phyloP scores from a whole-genome alignment of 2,113 vertebrate genomes.

The Hydropotes inermis region DNA sequence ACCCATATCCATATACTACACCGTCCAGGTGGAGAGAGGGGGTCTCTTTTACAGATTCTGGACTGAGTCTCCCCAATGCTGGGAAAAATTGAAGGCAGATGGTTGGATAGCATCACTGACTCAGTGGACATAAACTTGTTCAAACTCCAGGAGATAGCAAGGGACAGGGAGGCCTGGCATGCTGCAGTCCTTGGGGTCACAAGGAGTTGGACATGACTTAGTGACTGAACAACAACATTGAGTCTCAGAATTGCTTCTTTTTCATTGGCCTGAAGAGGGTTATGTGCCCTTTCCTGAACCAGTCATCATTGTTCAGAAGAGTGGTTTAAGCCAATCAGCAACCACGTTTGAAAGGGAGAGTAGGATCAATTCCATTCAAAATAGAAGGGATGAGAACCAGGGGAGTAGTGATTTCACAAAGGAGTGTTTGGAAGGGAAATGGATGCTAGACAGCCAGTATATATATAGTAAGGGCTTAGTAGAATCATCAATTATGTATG shows the following conservation, averaged over 20 bases:
- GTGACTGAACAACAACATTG: not conserved
- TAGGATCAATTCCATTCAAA: not conserved
- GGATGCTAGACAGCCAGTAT: no score
- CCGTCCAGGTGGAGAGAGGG: not conserved
- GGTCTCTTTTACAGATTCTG: not conserved
- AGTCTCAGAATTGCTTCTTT: not conserved
- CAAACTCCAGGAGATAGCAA: not conserved
- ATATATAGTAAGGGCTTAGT: accelerated
- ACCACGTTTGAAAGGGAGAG: not conserved
- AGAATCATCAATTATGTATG: not conserved
- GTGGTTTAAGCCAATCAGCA: not conserved
- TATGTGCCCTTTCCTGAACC: not conserved
- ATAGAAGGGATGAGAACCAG: not conserved
- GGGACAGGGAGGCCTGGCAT: not conserved
- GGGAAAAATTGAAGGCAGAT: not conserved
- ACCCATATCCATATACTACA: not conserved
- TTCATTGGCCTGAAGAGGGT: not conserved
- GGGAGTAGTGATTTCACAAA: not conserved
- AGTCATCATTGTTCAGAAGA: not conserved
- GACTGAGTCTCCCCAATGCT: not conserved
- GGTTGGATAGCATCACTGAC: not conserved
- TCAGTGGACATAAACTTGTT: not conserved
- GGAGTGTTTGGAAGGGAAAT: not conserved
- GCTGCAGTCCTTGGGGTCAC: not conserved
- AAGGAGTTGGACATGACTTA: not conserved